Evolutionary conservation across 2,797 vertebrate species (phyloP).

Genomic region (Amphiprion clarkii): DNA sequence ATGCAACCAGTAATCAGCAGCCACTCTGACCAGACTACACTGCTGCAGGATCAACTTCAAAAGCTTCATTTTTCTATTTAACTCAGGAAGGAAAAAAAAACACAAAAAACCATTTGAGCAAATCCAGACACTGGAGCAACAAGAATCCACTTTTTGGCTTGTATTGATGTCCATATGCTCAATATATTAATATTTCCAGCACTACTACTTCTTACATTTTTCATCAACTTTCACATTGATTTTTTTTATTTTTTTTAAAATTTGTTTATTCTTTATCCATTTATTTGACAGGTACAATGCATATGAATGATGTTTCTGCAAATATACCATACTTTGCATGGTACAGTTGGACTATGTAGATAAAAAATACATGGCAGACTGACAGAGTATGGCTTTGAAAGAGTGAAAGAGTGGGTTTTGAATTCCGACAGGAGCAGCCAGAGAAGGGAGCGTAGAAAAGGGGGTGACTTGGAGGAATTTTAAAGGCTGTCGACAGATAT

Average conservation of each 20-base stretch:
- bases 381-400: neutral
- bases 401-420: neutral
- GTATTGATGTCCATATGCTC: too few relatives aligned
- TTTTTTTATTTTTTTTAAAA: neutral
- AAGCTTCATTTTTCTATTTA: neutral
- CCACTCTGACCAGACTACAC: neutral
- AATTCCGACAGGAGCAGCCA: slow-evolving; percentile 1
- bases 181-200: too few relatives aligned
- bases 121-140: too few relatives aligned
- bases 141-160: too few relatives aligned
- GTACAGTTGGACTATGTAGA: neutral
- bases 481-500: slow-evolving; percentile 3
- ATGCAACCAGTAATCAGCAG: neutral
- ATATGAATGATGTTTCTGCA: too few relatives aligned
- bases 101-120: too few relatives aligned
- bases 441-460: too few relatives aligned
- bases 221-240: too few relatives aligned
- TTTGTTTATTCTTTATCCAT: neutral
- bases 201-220: too few relatives aligned
- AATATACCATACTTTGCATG: neutral
- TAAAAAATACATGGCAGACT: neutral
- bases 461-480: neutral
- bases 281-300: too few relatives aligned
- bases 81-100: neutral
- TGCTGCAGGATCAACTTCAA: neutral